phyloP scores from a whole-genome alignment of 2,797 vertebrate species.

The Pelochelys cantorii region DNA sequence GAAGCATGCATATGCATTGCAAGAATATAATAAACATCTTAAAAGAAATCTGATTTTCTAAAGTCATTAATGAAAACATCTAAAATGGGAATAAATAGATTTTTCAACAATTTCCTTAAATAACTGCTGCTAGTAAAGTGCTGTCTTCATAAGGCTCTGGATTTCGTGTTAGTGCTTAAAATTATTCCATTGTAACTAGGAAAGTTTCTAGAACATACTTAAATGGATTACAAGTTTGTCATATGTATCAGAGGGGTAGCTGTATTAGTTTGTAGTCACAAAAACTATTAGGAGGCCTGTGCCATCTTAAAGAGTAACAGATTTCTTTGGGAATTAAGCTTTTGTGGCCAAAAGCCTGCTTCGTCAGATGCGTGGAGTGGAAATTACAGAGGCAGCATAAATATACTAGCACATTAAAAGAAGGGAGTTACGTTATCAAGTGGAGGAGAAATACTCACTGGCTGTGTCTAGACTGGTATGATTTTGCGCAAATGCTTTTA shows the following conservation, averaged over 20 bases:
- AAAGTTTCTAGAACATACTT: slow-evolving; percentile 27
- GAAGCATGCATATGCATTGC: neutral
- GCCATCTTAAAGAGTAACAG: too few relatives aligned
- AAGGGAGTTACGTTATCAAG: too few relatives aligned
- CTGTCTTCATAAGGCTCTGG: neutral
- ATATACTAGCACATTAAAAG: too few relatives aligned
- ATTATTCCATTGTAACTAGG: slow-evolving; percentile 16
- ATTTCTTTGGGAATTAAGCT: too few relatives aligned
- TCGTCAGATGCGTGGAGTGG: too few relatives aligned
- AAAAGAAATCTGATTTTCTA: slow-evolving; percentile 6
- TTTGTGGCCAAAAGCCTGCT: too few relatives aligned
- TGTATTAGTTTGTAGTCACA: too few relatives aligned
- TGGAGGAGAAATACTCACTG: too few relatives aligned
- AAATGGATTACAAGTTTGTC: neutral
- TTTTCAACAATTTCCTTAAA: slow-evolving; percentile 9
- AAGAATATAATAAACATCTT: slow-evolving; percentile 15
- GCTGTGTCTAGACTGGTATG: too few relatives aligned
- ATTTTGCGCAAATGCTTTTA: too few relatives aligned
- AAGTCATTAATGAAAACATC: neutral
- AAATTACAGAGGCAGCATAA: too few relatives aligned
- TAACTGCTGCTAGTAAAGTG: neutral
- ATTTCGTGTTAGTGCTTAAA: neutral
- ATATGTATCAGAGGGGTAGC: neutral
- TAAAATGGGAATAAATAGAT: slow-evolving; percentile 7
- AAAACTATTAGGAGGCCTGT: too few relatives aligned